Base-by-base conservation (phyloP, 1,140 invertebrate species). In the Akabosia matsudoensis region DNA sequence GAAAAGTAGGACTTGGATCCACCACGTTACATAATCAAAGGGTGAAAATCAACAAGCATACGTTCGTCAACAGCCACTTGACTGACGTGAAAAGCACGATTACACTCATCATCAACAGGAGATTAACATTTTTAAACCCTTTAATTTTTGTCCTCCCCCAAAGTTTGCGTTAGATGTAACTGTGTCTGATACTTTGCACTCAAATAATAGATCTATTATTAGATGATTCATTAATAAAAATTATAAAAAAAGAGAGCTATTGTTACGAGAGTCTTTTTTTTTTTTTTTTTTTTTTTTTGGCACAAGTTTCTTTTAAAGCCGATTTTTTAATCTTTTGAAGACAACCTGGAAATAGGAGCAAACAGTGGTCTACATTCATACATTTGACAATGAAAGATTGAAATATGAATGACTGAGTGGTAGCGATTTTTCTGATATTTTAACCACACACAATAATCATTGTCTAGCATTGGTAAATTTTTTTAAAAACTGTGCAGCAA, bases 21-120 rank as follows among this genome's bases (percentile, higher is more conserved):
- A n/a, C n/a, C n/a, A n/a, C n/a, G n/a, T n/a, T n/a, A n/a, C n/a
- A n/a, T n/a, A n/a, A n/a, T n/a, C n/a, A n/a, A n/a, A 45, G 37
- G 30, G 61, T 67, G 61, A 67, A 30, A n/a, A n/a, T n/a, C n/a
- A 67, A 67, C 28, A 67, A 67, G 30, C 61, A 67, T 67, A 67
- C 31, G 61, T n/a, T n/a, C n/a, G n/a, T 67, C 61, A 30, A 67
- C 31, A 30, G 61, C 61, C 61, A 67, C 61, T 67, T 67, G 61
- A 67, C 61, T 67, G 61, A 67, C 61, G 61, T 30, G 61, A 30
- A 67, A 67, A 67, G 61, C 28, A 10, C 22, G 61, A 67, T 67
- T 67, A 67, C 61, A 67, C 61, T 67, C 61, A 67, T 67, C 61
- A 67, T 67, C 61, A 67, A 67, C 26, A 67, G 61, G 3, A 30